phyloP scores from a whole-genome alignment of 2,888 invertebrate species.

The Buathra laborator region DNA sequence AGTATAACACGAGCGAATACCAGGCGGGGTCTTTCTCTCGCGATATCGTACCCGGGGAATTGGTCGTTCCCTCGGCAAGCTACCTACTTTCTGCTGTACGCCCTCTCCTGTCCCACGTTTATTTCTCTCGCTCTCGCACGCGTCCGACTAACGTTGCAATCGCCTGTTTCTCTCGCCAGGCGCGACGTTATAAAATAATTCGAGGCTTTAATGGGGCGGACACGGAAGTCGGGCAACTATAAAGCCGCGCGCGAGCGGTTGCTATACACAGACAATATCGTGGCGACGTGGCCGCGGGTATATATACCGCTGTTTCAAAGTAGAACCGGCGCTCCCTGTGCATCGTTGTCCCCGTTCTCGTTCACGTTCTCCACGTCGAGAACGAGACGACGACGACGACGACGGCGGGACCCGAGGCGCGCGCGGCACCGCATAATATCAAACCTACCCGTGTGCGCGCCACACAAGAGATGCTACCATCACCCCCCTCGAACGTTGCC shows the following conservation, averaged over 20 bases:
- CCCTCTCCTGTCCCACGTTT: constrained; percentile 6
- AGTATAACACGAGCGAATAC: constrained; percentile 51
- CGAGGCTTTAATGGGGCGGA: constrained; percentile 71
- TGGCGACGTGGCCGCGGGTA: constrained; percentile 47
- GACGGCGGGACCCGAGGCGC: constrained; percentile 38
- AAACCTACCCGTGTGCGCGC: constrained; percentile 51
- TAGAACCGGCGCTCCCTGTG: constrained; percentile 19
- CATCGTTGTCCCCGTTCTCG: constrained; percentile 53
- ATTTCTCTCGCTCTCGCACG: constrained; percentile 22
- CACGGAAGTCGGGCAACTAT: constrained; percentile 72
- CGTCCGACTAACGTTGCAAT: neutral
- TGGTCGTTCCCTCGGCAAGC: constrained; percentile 67
- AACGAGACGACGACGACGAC: constrained; percentile 31
- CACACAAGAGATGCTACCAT: constrained; percentile 4
- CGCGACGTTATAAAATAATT: constrained; percentile 73
- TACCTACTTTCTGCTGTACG: constrained; percentile 37
- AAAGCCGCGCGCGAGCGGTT: constrained; percentile 66
- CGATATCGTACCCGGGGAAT: constrained; percentile 67
- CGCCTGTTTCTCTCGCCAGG: constrained; percentile 46
- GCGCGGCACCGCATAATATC: constrained; percentile 69
- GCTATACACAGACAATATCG: constrained; percentile 69
- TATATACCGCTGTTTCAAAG: constrained; percentile 47
- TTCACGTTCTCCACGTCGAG: constrained; percentile 29
- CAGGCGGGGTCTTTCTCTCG: constrained; percentile 48
- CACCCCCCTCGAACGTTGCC: constrained; percentile 11